phyloP scores from a whole-genome alignment of 1,140 invertebrate species.

The Melanaphis sacchari region DNA sequence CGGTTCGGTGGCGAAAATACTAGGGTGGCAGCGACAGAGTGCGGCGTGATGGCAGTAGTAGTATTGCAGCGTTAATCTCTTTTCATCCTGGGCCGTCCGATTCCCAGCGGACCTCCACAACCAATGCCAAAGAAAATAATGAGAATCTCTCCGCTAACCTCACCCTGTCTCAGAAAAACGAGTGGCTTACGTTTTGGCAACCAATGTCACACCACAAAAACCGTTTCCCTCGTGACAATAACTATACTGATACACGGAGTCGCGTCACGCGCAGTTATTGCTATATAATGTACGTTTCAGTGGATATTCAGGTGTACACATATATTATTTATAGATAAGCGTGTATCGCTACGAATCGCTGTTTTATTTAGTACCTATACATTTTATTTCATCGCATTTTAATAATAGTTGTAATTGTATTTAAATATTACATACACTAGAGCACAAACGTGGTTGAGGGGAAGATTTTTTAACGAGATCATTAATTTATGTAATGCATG shows the following conservation, averaged over 20 bases:
- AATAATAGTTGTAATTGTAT: background rate
- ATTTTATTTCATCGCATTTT: background rate
- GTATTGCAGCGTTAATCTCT: constrained; percentile 38
- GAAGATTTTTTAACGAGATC: constrained; percentile 48
- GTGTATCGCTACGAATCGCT: background rate
- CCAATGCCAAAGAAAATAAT: constrained; percentile 42
- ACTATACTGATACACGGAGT: background rate
- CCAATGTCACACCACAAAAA: background rate
- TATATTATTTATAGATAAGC: background rate
- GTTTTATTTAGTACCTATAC: background rate
- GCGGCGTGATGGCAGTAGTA: background rate
- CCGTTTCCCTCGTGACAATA: background rate
- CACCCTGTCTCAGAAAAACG: background rate
- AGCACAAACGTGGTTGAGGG: background rate
- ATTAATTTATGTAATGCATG: constrained; percentile 45
- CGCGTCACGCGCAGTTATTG: background rate
- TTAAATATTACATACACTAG: background rate
- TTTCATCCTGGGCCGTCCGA: constrained; percentile 22
- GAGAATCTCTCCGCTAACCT: background rate
- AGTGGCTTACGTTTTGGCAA: background rate
- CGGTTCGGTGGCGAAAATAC: constrained; percentile 34
- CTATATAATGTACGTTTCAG: background rate
- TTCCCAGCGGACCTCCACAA: constrained; percentile 29
- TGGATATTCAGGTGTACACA: background rate
- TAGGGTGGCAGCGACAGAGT: background rate